Base-by-base conservation (phyloP, 2,797 vertebrate species). In the Toxotes lorentzi region DNA sequence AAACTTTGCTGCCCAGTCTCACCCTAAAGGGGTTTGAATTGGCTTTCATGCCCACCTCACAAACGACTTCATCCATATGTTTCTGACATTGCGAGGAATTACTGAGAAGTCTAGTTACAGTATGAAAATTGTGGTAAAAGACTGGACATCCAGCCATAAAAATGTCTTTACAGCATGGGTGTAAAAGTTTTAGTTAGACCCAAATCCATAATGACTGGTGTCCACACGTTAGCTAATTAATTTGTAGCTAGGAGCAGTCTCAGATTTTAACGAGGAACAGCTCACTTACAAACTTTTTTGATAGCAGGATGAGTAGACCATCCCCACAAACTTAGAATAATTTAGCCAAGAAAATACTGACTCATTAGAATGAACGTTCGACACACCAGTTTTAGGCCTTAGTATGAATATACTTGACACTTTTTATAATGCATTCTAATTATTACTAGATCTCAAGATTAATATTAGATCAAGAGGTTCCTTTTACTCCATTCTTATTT, bases 241-340 rank as follows among this genome's bases (percentile, higher is more conserved):
- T 71, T 84, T 81, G 61, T 76, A 79, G 84, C 87, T 85, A 1
- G 65, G 73, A 89, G 89, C 70, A 57, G 34, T 66, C n/a, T 57
- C 32, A 23, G 19, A 68, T 74, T 88, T 86, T 82, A 89, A 88
- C 76, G 80, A 90, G 84, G 53, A 73, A 60, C 60, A 72, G 43
- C 48, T 70, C 57, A 66, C 21, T 40, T 78, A 83, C 21, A 77
- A 62, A 66, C 50, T 64, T 74, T 58, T 79, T 17, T 30, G 34
- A 40, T 10, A 7, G 53, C 40, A 77, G 62, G 50, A 43, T 45
- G n/a, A 54, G 50, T 60, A 64, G 59, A 62, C 61, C 24, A 48
- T 38, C 48, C 4, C 24, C 38, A 53, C 12, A 76, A 62, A 13
- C 53, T 75, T 54, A 4, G 56, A 47, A 47, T 72, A 65, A 51